These are phyloP conservation scores for Megalops cyprinoides DNA, from an alignment of 2,797 vertebrate species.

Conservation along the genomic window DNA sequence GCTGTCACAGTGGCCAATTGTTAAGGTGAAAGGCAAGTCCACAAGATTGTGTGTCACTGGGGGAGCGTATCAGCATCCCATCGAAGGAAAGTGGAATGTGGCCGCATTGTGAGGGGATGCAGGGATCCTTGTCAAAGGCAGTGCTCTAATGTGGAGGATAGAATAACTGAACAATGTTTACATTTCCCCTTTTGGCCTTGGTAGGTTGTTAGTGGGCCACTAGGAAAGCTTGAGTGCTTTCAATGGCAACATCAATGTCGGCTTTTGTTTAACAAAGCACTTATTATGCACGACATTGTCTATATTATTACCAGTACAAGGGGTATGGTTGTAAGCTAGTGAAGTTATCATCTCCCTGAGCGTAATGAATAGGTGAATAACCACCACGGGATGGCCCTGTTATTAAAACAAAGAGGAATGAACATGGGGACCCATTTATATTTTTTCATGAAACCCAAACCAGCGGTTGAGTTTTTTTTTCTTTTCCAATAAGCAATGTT, in stretches of 20 bases:
- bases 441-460: conserved; percentile 48
- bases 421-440: conserved; percentile 41
- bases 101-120: conserved; percentile 61
- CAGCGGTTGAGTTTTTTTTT: conserved; percentile 22
- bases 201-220: conserved; percentile 52
- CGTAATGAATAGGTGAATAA: conserved; percentile 51
- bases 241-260: conserved; percentile 48
- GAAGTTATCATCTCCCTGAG: conserved; percentile 50
- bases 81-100: conserved; percentile 61
- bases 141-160: conserved; percentile 68
- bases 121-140: conserved; percentile 68
- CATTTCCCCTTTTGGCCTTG: conserved; percentile 65
- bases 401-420: conserved; percentile 49
- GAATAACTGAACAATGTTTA: conserved; percentile 77
- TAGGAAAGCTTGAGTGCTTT: conserved; percentile 54
- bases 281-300: conserved; percentile 45
- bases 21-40: conserved; percentile 67
- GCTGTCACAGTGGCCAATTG: conserved; percentile 69
- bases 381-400: conserved; percentile 38
- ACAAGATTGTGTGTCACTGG: conserved; percentile 68
- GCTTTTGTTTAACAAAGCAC: conserved; percentile 53
- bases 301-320: conserved; percentile 47
- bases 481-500: conserved; percentile 18
- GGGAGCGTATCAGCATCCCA: conserved; percentile 66
- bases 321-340: conserved; percentile 43